phyloP scores from a whole-genome alignment of 2,888 invertebrate species.

The Pteria penguin region DNA sequence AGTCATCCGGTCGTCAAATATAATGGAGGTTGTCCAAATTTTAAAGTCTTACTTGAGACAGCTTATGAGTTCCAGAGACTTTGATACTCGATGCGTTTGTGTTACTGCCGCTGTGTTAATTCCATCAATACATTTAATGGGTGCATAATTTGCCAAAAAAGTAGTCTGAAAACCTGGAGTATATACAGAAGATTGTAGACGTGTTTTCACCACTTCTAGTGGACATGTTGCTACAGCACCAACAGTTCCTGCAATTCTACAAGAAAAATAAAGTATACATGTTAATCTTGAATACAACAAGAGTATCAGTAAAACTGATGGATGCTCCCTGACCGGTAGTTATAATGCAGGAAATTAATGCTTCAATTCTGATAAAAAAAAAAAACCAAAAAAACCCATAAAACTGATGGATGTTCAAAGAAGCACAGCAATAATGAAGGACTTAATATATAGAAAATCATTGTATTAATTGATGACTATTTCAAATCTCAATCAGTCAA shows the following conservation, averaged over 20 bases:
- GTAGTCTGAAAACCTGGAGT: constrained; percentile 52
- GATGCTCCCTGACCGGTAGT: too few relatives aligned
- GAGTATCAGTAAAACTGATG: too few relatives aligned
- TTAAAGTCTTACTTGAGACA: constrained; percentile 73
- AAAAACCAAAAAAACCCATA: too few relatives aligned
- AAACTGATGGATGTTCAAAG: too few relatives aligned
- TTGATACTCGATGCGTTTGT: constrained; percentile 45
- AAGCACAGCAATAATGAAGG: too few relatives aligned
- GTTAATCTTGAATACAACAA: too few relatives aligned
- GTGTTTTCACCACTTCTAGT: constrained; percentile 97
- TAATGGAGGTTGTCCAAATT: background rate
- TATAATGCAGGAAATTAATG: too few relatives aligned
- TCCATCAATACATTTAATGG: background rate
- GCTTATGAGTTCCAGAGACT: constrained; percentile 69
- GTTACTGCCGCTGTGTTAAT: constrained; percentile 42
- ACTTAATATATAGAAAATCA: too few relatives aligned
- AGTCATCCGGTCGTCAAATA: background rate
- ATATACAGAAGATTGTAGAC: constrained; percentile 95
- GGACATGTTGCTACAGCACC: constrained; percentile 99
- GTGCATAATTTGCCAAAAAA: constrained; percentile 18
- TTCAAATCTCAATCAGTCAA: too few relatives aligned
- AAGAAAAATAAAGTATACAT: constrained; percentile 39
- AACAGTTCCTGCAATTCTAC: constrained; percentile 95
- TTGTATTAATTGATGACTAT: too few relatives aligned
- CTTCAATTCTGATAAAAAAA: too few relatives aligned